Evolutionary conservation across 2,113 vertebrate genomes (phyloP).

Genomic region (Corvus moneduloides): DNA sequence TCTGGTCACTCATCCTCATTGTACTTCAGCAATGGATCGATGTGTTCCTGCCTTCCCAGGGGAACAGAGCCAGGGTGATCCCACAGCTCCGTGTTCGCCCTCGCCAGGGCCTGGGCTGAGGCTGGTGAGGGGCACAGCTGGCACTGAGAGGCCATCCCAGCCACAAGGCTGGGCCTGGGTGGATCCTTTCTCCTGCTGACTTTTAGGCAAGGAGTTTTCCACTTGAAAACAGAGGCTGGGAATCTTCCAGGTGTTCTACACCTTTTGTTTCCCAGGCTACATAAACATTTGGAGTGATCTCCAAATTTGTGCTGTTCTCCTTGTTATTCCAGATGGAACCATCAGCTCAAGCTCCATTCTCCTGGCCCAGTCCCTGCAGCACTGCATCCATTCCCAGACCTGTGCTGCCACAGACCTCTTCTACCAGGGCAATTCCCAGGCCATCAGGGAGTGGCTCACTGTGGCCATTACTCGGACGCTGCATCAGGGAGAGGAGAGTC

Average conservation of each 20-base stretch:
- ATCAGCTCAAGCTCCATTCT: constrained; percentile 93
- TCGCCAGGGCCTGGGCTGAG: neutral
- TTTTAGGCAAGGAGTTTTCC: neutral
- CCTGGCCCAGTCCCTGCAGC: constrained; percentile 91
- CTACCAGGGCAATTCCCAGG: constrained; percentile 91
- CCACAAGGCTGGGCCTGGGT: neutral
- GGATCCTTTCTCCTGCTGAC: neutral
- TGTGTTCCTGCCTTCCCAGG: neutral
- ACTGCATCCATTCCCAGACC: constrained; percentile 89
- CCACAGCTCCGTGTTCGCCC: accelerated
- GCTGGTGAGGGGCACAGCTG: neutral
- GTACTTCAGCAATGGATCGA: neutral
- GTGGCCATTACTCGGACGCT: constrained; percentile 93
- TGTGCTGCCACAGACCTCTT: constrained; percentile 95
- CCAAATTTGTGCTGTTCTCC: neutral
- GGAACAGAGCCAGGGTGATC: neutral
- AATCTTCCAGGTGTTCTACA: neutral
- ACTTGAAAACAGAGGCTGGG: neutral
- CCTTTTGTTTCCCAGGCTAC: neutral
- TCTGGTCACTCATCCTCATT: neutral
- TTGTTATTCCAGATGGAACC: constrained; percentile 83
- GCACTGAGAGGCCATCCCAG: neutral
- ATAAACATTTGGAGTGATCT: neutral
- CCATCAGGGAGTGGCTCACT: constrained; percentile 90
- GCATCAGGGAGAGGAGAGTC: constrained; percentile 94